Evolutionary conservation across 2,797 vertebrate species (phyloP).

Genomic region (Phoeniculus purpureus): DNA sequence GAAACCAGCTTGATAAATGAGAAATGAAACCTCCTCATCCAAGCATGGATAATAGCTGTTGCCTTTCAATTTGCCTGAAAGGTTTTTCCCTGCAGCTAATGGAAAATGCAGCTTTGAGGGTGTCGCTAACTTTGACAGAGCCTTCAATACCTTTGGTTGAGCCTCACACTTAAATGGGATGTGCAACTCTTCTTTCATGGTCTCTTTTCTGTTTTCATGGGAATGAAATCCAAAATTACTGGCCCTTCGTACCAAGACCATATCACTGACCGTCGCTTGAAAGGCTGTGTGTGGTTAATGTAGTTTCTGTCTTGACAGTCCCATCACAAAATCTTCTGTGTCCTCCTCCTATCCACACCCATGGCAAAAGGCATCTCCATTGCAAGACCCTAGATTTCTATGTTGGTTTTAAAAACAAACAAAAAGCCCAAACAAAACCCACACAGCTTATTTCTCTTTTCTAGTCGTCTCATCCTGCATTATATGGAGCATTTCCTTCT

Average conservation of each 20-base stretch:
- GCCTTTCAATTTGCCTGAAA: constrained; percentile 57
- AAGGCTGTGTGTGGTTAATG: neutral
- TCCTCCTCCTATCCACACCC: neutral
- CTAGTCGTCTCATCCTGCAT: fast-evolving
- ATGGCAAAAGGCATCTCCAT: neutral
- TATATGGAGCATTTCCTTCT: neutral
- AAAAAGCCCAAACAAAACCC: neutral
- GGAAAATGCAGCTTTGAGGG: constrained; percentile 42
- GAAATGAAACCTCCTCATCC: constrained; percentile 56
- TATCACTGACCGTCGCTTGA: neutral
- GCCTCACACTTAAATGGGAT: constrained; percentile 21
- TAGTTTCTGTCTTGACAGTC: neutral
- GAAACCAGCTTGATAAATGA: constrained; percentile 50
- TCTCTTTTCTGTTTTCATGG: constrained; percentile 27
- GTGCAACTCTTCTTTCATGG: constrained; percentile 14
- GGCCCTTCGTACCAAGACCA: neutral
- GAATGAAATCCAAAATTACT: constrained; percentile 4
- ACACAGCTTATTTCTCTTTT: neutral
- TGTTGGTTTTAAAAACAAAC: neutral
- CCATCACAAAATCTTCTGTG: neutral
- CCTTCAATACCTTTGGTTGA: constrained; percentile 36
- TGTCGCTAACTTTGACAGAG: constrained; percentile 65
- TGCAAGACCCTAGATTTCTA: neutral
- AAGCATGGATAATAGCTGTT: constrained; percentile 66
- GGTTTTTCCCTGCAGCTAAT: constrained; percentile 53